These are phyloP conservation scores for Zingel zingel DNA, from an alignment of 2,113 vertebrate species.

Conservation along the genomic window DNA sequence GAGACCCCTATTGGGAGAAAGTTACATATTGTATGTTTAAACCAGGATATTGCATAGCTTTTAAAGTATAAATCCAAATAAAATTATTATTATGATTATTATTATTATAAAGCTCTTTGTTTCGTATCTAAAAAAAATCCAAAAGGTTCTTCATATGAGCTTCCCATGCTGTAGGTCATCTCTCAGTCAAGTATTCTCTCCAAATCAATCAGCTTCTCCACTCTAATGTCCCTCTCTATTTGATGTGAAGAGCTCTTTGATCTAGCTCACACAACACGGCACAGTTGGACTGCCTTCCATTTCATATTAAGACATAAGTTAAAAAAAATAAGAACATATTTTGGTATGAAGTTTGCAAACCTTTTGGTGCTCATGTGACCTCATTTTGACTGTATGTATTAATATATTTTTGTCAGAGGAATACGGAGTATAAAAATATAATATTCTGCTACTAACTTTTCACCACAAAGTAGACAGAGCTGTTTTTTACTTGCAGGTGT, in stretches of 20 bases:
- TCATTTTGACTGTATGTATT: constrained; percentile 33
- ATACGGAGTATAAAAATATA: not conserved
- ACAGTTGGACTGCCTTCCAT: not conserved
- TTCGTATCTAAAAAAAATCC: too few relatives aligned
- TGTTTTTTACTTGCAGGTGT: constrained; percentile 56
- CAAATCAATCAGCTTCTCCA: constrained; percentile 72
- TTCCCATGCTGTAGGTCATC: constrained; percentile 57
- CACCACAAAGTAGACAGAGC: constrained; percentile 7
- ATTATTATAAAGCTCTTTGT: too few relatives aligned
- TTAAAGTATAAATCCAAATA: too few relatives aligned
- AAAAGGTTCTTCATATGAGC: constrained; percentile 16
- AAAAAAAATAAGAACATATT: not conserved
- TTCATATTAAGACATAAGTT: not conserved
- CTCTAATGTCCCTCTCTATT: constrained; percentile 40
- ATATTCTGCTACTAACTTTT: constrained; percentile 7
- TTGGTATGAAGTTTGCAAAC: not conserved
- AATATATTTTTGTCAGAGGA: constrained; percentile 15
- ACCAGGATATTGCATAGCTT: too few relatives aligned
- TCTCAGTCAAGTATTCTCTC: constrained; percentile 68
- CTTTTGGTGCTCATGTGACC: not conserved
- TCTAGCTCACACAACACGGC: constrained; percentile 10
- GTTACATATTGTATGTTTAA: too few relatives aligned
- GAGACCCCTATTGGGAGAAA: too few relatives aligned
- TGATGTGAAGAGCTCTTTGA: constrained; percentile 52
- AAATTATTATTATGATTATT: too few relatives aligned